These are phyloP conservation scores for Trypoxylon attenuatum DNA, from an alignment of 2,888 invertebrate genomes.

Conservation along the genomic window DNA sequence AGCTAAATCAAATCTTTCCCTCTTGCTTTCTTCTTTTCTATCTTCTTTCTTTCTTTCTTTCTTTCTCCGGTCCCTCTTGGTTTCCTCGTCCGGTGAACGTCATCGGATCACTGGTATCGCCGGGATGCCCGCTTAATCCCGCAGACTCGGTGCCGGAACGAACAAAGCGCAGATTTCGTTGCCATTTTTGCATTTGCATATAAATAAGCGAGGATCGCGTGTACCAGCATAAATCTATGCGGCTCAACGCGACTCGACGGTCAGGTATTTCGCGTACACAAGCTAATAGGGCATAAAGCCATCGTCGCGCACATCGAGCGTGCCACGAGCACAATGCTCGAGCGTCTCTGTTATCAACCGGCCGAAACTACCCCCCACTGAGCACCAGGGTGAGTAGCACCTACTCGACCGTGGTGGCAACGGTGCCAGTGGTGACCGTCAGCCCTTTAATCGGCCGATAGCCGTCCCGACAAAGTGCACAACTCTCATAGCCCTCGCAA, in stretches of 20 bases:
- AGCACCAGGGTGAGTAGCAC: background rate
- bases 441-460: slow-evolving; percentile 40
- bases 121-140: background rate
- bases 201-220: slow-evolving; percentile 55
- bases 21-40: background rate
- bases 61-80: background rate
- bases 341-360: slow-evolving; percentile 49
- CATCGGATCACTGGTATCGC: background rate
- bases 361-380: slow-evolving; percentile 9
- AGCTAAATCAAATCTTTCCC: slow-evolving; percentile 24
- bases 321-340: slow-evolving; percentile 17
- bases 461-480: slow-evolving; percentile 35
- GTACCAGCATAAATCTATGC: slow-evolving; percentile 23
- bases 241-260: too few relatives aligned
- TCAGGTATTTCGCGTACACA: too few relatives aligned
- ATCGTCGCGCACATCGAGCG: slow-evolving; percentile 32
- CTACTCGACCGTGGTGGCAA: background rate
- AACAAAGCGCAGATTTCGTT: slow-evolving; percentile 23
- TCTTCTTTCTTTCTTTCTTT: background rate
- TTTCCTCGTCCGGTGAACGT: background rate
- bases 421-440: background rate
- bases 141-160: slow-evolving; percentile 24
- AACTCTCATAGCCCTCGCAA: slow-evolving; percentile 23
- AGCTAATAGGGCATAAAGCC: slow-evolving; percentile 33
- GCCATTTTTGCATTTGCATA: slow-evolving; percentile 64